These are phyloP conservation scores for Atta texana DNA, from an alignment of 1,140 invertebrate species.

Conservation along the genomic window DNA sequence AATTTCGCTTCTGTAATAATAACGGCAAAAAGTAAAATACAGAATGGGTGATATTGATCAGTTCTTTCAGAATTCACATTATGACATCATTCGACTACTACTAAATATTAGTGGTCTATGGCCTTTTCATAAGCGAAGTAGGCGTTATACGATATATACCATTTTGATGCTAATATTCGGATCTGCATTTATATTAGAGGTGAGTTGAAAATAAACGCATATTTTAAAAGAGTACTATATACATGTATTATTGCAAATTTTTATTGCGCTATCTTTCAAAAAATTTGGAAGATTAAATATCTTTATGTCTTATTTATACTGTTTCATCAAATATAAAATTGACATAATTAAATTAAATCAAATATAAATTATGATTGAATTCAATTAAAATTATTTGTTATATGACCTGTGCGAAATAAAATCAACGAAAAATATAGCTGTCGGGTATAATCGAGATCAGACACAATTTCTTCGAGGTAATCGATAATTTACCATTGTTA, in stretches of 20 bases:
- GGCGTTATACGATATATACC: conserved; percentile 8
- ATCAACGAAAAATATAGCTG: neutral
- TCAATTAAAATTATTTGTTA: neutral
- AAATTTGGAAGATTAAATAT: neutral
- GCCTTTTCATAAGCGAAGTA: conserved; percentile 8
- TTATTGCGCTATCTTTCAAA: neutral
- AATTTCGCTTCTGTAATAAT: conserved; percentile 9
- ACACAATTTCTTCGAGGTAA: neutral
- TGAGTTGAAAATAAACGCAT: neutral
- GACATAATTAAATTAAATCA: neutral
- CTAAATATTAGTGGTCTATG: conserved; percentile 22
- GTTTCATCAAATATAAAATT: too few relatives aligned
- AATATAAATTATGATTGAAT: neutral
- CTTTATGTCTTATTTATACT: neutral
- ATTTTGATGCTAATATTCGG: neutral
- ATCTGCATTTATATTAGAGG: conserved; percentile 24
- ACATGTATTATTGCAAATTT: neutral
- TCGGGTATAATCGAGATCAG: neutral
- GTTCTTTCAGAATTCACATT: conserved; percentile 27
- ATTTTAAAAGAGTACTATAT: neutral
- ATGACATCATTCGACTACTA: conserved; percentile 2
- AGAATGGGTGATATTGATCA: neutral
- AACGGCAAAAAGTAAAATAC: neutral
- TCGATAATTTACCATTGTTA: conserved; percentile 15
- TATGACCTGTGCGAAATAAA: neutral